These are phyloP conservation scores for Eulemur rubriventer DNA, from an alignment of 2,797 vertebrate species.

Conservation along the genomic window DNA sequence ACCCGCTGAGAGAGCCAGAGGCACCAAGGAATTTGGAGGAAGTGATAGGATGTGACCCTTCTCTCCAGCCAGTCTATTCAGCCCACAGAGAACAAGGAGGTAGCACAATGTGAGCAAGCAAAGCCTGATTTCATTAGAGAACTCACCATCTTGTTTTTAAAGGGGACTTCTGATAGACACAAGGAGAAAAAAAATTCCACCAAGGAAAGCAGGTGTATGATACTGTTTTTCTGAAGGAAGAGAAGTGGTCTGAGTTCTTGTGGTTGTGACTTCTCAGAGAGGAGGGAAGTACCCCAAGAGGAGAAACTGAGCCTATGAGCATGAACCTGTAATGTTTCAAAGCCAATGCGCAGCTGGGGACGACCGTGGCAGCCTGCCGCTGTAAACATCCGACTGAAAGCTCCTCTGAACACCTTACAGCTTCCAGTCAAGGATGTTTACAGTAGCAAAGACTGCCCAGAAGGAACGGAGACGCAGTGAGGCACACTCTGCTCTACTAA, in stretches of 20 bases:
- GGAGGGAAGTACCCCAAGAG: constrained; percentile 46
- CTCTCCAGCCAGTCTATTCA: neutral
- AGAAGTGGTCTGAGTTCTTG: constrained; percentile 3
- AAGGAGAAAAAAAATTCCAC: neutral
- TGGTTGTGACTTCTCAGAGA: neutral
- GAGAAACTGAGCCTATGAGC: constrained; percentile 11
- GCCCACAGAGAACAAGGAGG: constrained; percentile 38
- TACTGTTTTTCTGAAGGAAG: constrained; percentile 12
- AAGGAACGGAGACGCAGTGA: constrained; percentile 62
- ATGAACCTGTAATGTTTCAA: constrained; percentile 30
- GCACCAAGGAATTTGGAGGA: constrained; percentile 23
- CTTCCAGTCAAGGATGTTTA: constrained; percentile 99
- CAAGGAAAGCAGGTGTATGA: neutral
- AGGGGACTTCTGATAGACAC: neutral
- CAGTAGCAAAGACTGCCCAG: constrained; percentile 89
- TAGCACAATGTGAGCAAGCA: neutral
- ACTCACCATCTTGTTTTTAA: neutral
- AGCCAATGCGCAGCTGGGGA: constrained; percentile 57
- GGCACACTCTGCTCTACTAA: constrained; percentile 2
- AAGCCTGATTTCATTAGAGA: constrained; percentile 42
- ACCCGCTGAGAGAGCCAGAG: neutral
- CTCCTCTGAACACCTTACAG: constrained; percentile 90
- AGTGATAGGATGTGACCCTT: neutral
- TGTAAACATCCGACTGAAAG: constrained; percentile 99
- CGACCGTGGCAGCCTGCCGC: constrained; percentile 93